phyloP scores from a whole-genome alignment of 2,113 vertebrate genomes.

The Mirounga angustirostris region DNA sequence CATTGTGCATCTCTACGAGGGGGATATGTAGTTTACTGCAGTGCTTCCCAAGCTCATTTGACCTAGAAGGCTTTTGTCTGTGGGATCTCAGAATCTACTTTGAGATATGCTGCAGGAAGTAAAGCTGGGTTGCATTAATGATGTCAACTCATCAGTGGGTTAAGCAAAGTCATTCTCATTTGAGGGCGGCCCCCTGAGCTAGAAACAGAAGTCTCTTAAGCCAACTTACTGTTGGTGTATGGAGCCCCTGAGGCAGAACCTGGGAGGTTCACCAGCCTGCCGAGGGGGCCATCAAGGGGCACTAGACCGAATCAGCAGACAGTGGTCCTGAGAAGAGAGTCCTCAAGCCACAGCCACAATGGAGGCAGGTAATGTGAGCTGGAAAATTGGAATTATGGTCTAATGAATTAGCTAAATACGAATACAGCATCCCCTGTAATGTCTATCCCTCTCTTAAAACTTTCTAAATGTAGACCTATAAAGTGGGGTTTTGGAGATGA shows the following conservation, averaged over 20 bases:
- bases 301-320: not conserved
- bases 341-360: not conserved
- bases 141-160: not conserved
- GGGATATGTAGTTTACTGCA: not conserved
- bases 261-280: not conserved
- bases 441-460: not conserved
- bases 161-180: not conserved
- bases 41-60: not conserved
- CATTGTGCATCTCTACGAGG: not conserved
- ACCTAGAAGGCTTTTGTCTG: not conserved
- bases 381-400: not conserved
- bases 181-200: not conserved
- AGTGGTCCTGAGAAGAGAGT: not conserved
- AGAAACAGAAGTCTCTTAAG: constrained; percentile 27
- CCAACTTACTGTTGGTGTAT: not conserved
- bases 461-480: not conserved
- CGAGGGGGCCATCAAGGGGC: not conserved
- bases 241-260: not conserved
- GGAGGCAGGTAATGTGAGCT: not conserved
- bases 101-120: not conserved
- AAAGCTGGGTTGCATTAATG: not conserved
- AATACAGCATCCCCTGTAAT: not conserved
- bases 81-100: constrained; percentile 3
- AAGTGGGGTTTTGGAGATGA: not conserved
- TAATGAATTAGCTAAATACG: not conserved